Percentiles rank a stretch among this genome's conserved stretches.
Conservation (phyloP, 2,113 vertebrate genomes). For the Crypturellus undulatus region DNA sequence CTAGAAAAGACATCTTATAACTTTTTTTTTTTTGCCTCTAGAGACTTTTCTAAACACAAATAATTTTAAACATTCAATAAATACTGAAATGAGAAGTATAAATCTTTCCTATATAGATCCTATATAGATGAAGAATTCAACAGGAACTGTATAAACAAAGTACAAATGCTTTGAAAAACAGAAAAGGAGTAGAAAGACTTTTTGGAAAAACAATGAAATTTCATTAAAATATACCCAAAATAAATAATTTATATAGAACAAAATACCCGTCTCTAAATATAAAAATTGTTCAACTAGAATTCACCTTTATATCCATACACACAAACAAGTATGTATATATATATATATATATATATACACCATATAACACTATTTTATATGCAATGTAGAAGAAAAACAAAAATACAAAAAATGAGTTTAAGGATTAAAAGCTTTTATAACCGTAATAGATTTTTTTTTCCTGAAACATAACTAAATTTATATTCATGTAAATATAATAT, state of each 20-base stretch:
- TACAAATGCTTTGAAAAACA: neutral
- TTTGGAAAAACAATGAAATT: neutral
- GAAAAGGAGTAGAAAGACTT: neutral
- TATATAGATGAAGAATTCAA: neutral
- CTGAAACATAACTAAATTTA: neutral
- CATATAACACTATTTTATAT: neutral
- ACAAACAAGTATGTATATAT: neutral
- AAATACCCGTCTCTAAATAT: neutral
- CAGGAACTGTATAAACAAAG: neutral
- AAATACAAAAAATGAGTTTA: neutral
- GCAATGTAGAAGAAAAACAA: neutral
- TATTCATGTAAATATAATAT: neutral
- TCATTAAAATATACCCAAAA: neutral
- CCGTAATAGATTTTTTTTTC: neutral
- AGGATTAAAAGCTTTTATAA: neutral
- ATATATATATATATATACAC: fast-evolving
- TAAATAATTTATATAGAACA: neutral
- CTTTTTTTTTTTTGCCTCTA: neutral
- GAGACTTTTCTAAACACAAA: neutral
- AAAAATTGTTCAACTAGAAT: neutral
- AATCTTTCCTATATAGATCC: neutral
- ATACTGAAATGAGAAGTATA: neutral
- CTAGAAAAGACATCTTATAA: neutral
- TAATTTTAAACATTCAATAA: neutral
- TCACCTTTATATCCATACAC: fast-evolving